Base-by-base conservation (phyloP, 1,140 invertebrate genomes). In the Hermetia illucens region DNA sequence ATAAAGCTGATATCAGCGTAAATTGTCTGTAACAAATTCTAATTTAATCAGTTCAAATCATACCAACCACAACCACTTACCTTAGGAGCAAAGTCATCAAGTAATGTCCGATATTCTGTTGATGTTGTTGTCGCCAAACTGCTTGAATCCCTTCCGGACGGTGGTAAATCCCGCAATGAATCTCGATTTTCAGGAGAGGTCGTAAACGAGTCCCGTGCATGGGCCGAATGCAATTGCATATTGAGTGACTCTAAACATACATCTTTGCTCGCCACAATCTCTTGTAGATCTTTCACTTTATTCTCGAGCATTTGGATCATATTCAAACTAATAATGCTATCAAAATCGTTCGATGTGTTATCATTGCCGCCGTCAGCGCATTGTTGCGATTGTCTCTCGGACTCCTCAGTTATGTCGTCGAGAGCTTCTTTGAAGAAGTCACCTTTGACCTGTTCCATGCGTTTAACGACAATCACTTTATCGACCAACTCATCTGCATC, bases 71-170 rank as follows among this genome's bases (percentile, higher is more conserved):
- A 10, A 9, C 10, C 0, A 41, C 43, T 47, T 48, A 59, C 54
- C 32, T 61, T 61, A 21, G 41, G 52, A 4, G 61, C 56, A 22
- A 55, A 62, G 21, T 68, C 64, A 25, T 68, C 66, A 21, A 65
- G 61, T 12, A 63, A 50, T 4, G 61, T 58, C 39, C 63, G 61
- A 49, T 69, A 69, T 38, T 69, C 66, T 2, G 66, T 69, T 0
- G 63, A 63, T 27, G 48, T 61, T 5, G 54, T 56, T 6, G 58
- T 59, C 24, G 51, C 43, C 34, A 61, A 16, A 3, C 55, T 58
- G 24, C 53, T 53, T 29, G 54, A 53, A 45, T 63, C 67, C 10
- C 58, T 44, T 1, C 61, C 64, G 0, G 55, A 58, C 3, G 15
- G 43, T 47, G 21, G 46, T 48, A 34, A 50, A 41, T 58, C 52